Percentiles rank a stretch among this genome's conserved stretches.
phyloP scores from a whole-genome alignment of 2,888 invertebrate genomes.

The Pogonocherus hispidulus region DNA sequence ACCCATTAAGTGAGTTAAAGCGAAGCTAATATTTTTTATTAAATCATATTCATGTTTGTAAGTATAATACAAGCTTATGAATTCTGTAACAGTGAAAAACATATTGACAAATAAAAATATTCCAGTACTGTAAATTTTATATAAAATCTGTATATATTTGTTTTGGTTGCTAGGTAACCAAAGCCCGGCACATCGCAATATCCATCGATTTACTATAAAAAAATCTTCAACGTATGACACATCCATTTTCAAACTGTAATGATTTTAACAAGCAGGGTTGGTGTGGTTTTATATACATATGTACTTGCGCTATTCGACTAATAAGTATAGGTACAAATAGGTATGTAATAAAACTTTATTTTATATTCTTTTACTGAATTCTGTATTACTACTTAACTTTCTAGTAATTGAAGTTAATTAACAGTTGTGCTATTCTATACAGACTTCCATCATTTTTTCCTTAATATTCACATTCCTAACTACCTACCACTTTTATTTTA shows the following conservation, averaged over 20 bases:
- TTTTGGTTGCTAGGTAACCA: conserved; percentile 57
- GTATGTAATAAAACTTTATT: no score
- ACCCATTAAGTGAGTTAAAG: conserved; percentile 61
- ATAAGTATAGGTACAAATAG: no score
- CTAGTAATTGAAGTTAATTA: no score
- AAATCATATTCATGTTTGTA: conserved; percentile 55
- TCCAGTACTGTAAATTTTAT: conserved; percentile 54
- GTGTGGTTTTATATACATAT: no score
- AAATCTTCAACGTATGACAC: conserved; percentile 52
- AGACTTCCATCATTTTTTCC: no score
- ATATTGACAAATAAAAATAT: conserved; percentile 60
- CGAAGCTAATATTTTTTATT: conserved; percentile 63
- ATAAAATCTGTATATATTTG: conserved; percentile 46
- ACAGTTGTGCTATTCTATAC: no score
- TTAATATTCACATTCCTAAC: no score
- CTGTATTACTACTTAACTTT: no score
- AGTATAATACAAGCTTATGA: conserved; percentile 58
- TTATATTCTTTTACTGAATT: no score
- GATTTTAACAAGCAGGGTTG: no score
- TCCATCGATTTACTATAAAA: conserved; percentile 59
- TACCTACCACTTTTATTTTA: no score
- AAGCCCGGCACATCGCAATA: conserved; percentile 58
- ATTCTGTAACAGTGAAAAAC: conserved; percentile 60
- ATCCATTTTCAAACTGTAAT: conserved; percentile 15
- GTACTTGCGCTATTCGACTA: no score